Base-by-base conservation (phyloP, 92 coral and sea anemone genomes). In the Virgularia gustaviana region DNA sequence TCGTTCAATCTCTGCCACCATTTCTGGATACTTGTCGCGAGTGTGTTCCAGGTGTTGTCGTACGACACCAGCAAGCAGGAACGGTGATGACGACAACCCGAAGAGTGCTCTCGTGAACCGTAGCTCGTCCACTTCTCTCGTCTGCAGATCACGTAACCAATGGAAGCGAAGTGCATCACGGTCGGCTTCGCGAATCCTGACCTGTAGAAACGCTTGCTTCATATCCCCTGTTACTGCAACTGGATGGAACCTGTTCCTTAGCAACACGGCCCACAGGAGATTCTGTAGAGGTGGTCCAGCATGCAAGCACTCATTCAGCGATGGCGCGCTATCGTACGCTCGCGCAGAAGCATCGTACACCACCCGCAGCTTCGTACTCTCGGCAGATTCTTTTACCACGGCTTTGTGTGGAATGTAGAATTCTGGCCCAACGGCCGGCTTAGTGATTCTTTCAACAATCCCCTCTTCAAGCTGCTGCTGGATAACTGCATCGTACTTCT, bases 291-390 rank as follows among this genome's bases (percentile, higher is more conserved):
- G 67, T 29, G 49, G 70, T 4, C 70, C 51, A 8, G 70, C 31
- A 18, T 63, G 42, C 12, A 36, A 34, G 22, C 70, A 63, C 22
- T 63, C 49, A 11, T 63, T 63, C 31, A 63, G 51, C 3, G 51
- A 63, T 39, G 52, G 70, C 0, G 30, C 70, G 11, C 29, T 34
- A 22, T 63, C 70, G 42, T 37, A 1, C 15, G 44, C 70, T 4
- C 51, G 70, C 32, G 53, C 67, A 22, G 70, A 63, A 63, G 70
- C 70, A 63, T 63, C 70, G 30, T 20, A 63, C 12, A 63, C 70
- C 18, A 63, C 44, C 3, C 70, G 70, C 1, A 63, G 31, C 30
- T 63, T 63, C 9, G 70, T 63, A 36, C 70, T 63, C 44, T 63
- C 70, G 2, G 51, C 52, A 9, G 23, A 35, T 44, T 37, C 70